These are phyloP conservation scores for Drosophila eohydei DNA, from an alignment of 2,888 invertebrate genomes.

Conservation along the genomic window DNA sequence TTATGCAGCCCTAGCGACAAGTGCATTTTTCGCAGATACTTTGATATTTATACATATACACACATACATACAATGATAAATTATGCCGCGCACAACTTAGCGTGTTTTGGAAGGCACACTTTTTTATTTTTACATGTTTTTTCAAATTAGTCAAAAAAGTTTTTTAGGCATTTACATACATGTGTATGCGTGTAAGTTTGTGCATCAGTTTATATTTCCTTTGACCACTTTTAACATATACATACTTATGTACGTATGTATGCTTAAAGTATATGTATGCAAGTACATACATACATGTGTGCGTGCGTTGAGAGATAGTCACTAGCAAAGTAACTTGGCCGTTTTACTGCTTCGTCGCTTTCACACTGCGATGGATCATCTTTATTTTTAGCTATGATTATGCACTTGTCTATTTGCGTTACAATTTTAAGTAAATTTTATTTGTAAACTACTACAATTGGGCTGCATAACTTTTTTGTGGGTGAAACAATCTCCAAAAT, in stretches of 20 bases:
- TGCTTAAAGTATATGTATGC: constrained; percentile 56
- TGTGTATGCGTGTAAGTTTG: constrained; percentile 27
- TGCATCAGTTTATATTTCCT: constrained; percentile 57
- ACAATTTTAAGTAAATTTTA: constrained; percentile 62
- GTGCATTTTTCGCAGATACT: constrained; percentile 54
- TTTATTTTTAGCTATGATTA: constrained; percentile 54
- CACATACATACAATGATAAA: constrained; percentile 53
- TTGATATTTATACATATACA: constrained; percentile 42
- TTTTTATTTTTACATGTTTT: constrained; percentile 5
- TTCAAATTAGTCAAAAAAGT: constrained; percentile 5
- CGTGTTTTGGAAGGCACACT: constrained; percentile 17
- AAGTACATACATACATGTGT: constrained; percentile 69
- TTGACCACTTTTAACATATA: constrained; percentile 59
- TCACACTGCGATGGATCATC: constrained; percentile 62
- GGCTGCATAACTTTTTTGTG: constrained; percentile 78
- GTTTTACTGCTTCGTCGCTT: constrained; percentile 66
- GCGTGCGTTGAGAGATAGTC: constrained; percentile 59
- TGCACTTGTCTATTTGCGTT: constrained; percentile 70
- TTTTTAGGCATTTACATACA: constrained; percentile 22
- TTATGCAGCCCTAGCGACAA: constrained; percentile 51
- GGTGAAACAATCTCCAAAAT: constrained; percentile 80
- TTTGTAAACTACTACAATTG: constrained; percentile 64
- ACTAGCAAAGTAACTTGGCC: constrained; percentile 66
- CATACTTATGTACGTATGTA: constrained; percentile 62
- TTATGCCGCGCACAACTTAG: constrained; percentile 62